Conservation (phyloP, 2,113 vertebrate species). For the Mormyrus iriodes region DNA sequence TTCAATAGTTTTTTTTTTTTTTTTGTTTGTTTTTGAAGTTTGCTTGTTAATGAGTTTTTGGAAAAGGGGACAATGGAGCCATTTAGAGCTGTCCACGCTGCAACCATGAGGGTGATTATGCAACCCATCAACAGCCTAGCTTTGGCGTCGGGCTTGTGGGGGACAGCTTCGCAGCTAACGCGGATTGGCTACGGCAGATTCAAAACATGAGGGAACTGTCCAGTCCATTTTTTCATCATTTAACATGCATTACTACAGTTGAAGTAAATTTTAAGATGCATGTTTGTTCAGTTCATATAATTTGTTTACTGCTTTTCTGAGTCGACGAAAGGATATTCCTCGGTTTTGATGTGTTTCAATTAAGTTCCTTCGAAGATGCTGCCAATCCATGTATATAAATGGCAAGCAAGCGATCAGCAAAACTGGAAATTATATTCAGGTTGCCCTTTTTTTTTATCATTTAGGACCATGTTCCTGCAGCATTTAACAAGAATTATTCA, state of each 20-base stretch:
- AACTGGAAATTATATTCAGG: not conserved
- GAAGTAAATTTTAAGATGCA: not conserved
- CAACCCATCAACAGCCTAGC: not conserved
- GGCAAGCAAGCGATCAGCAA: not conserved
- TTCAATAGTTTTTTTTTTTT: not conserved
- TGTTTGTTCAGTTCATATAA: not conserved
- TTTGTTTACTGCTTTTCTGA: not conserved
- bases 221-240: not conserved
- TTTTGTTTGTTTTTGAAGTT: not conserved
- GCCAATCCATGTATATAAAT: not conserved
- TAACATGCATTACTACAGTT: too few species aligned
- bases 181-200: not conserved
- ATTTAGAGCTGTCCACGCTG: not conserved
- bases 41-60: not conserved
- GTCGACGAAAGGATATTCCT: not conserved
- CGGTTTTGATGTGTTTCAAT: not conserved
- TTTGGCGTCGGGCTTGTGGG: not conserved
- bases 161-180: not conserved
- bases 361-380: not conserved
- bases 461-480: not conserved
- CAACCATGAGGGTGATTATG: not conserved
- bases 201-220: not conserved
- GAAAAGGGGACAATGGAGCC: not conserved
- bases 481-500: not conserved
- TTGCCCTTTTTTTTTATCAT: not conserved